Conservation (phyloP, 1,140 invertebrate genomes). For the Ericerus pela region DNA sequence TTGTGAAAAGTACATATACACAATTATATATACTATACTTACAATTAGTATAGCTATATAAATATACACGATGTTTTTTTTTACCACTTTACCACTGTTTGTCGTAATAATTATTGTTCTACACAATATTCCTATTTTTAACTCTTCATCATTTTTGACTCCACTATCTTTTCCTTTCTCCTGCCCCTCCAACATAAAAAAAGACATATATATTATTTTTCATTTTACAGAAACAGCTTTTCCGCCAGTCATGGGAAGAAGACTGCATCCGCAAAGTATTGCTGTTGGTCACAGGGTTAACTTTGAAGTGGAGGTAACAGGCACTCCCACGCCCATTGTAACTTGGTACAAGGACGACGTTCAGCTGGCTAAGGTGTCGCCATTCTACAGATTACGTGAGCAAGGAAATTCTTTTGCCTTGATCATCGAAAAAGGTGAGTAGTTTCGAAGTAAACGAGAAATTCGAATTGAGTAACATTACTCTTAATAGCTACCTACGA, state of each 20-base stretch:
- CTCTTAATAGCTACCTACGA: no score
- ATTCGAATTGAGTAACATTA: neutral
- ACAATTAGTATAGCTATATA: no score
- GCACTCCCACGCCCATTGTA: slow-evolving; percentile 52
- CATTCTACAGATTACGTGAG: slow-evolving; percentile 24
- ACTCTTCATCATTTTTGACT: no score
- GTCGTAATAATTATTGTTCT: no score
- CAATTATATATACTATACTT: no score
- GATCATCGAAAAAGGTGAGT: slow-evolving; percentile 50
- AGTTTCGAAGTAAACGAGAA: neutral
- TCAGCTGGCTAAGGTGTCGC: slow-evolving; percentile 33
- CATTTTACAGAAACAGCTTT: slow-evolving; percentile 48
- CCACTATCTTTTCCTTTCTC: no score
- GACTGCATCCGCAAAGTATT: slow-evolving; percentile 58
- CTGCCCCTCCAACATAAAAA: no score
- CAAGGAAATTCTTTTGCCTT: slow-evolving; percentile 50
- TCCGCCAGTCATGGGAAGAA: slow-evolving; percentile 63
- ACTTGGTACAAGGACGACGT: slow-evolving; percentile 59
- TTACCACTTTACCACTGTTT: no score
- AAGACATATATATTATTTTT: neutral
- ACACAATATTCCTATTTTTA: no score
- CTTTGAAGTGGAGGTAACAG: slow-evolving; percentile 65
- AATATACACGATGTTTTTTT: no score
- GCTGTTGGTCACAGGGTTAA: slow-evolving; percentile 53
- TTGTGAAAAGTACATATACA: slow-evolving; percentile 52